Conservation (phyloP, 2,797 vertebrate species). For the Prunella strophiata region DNA sequence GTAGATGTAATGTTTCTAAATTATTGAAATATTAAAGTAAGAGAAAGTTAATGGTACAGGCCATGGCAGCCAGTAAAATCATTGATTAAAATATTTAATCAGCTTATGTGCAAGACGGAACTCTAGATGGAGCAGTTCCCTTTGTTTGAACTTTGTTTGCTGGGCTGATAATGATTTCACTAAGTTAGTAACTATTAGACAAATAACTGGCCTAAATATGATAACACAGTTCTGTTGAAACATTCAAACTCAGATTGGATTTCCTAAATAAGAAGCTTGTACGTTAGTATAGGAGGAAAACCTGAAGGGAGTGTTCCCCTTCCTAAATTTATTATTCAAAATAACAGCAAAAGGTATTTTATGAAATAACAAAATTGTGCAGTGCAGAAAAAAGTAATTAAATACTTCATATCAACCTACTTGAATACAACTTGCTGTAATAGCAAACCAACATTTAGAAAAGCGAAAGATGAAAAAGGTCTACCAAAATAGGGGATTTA, state of each 20-base stretch:
- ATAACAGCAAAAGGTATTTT: not conserved
- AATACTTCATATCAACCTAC: not conserved
- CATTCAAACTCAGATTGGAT: slow-evolving; percentile 7
- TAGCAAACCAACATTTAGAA: not conserved
- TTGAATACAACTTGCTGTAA: not conserved
- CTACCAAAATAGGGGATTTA: not conserved
- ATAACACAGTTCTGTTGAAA: slow-evolving; percentile 13
- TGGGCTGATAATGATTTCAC: slow-evolving; percentile 13
- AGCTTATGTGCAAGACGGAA: slow-evolving; percentile 47
- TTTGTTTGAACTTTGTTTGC: slow-evolving; percentile 58
- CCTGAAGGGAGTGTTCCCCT: not conserved
- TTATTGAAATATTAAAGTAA: not conserved
- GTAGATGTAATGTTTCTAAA: not conserved
- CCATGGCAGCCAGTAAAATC: not conserved
- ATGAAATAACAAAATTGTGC: not conserved
- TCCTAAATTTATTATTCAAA: slow-evolving; percentile 31
- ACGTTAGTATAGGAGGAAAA: not conserved
- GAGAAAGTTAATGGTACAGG: not conserved
- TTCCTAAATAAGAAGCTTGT: slow-evolving; percentile 32
- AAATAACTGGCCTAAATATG: slow-evolving; percentile 30
- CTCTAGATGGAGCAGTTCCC: slow-evolving; percentile 81
- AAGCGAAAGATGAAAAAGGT: not conserved
- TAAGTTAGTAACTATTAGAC: slow-evolving; percentile 13
- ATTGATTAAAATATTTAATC: slow-evolving; percentile 50
- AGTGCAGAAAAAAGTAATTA: not conserved